phyloP scores from a whole-genome alignment of 2,888 invertebrate genomes.

The Ennomos quercinarius region DNA sequence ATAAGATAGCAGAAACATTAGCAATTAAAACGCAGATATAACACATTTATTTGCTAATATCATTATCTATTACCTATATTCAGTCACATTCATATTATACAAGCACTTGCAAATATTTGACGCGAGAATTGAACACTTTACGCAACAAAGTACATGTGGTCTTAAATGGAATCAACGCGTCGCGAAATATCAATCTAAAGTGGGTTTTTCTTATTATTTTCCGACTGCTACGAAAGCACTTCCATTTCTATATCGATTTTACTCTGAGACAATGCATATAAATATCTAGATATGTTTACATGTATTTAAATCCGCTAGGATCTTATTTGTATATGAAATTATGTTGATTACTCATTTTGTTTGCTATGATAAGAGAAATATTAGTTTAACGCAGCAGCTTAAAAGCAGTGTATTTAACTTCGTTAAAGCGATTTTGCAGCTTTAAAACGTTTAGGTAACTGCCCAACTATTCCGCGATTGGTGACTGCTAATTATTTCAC shows the following conservation, averaged over 20 bases:
- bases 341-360: conserved; percentile 29
- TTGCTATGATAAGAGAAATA: conserved; percentile 30
- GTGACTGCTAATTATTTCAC: neutral
- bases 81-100: conserved; percentile 81
- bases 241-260: conserved; percentile 8
- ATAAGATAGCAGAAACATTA: conserved; percentile 32
- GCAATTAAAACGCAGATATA: conserved; percentile 47
- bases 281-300: conserved; percentile 37
- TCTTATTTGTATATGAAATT: conserved; percentile 19
- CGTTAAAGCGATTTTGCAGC: conserved; percentile 4
- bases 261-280: conserved; percentile 26
- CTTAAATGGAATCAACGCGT: conserved; percentile 15
- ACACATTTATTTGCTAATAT: conserved; percentile 51
- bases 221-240: neutral
- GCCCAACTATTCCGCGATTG: conserved; percentile 16
- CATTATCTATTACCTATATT: conserved; percentile 63
- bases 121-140: conserved; percentile 68
- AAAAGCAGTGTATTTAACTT: conserved; percentile 19
- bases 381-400: conserved; percentile 32
- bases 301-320: conserved; percentile 27
- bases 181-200: neutral
- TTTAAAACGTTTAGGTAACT: conserved; percentile 11
- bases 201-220: no score
- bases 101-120: conserved; percentile 69
- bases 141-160: conserved; percentile 43